Evolutionary conservation across 1,140 invertebrate species (phyloP).

Genomic region (Cydia pomonella): DNA sequence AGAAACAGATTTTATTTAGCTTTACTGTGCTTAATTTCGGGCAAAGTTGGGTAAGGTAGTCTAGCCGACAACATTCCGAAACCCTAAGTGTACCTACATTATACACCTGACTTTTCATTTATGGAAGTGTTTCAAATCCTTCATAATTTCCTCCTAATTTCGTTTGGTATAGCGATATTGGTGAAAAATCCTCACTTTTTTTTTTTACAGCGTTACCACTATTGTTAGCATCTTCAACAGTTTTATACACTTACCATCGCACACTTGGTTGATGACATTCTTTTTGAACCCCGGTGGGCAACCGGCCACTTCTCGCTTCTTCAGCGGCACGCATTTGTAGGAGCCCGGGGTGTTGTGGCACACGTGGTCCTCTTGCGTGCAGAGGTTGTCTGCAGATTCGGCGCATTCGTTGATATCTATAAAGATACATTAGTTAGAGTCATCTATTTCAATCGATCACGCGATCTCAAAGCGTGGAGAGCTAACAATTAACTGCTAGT

Average conservation of each 20-base stretch:
- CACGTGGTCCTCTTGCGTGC: constrained; percentile 82
- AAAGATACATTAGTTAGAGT: constrained; percentile 37
- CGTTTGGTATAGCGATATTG: too few species aligned
- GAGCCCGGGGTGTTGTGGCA: constrained; percentile 83
- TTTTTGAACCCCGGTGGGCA: constrained; percentile 86
- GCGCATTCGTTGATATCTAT: constrained; percentile 87
- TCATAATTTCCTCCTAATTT: not conserved
- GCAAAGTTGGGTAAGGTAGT: too few species aligned
- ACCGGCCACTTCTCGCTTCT: constrained; percentile 62
- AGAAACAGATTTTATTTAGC: too few species aligned
- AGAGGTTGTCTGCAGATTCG: constrained; percentile 80
- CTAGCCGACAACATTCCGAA: not conserved
- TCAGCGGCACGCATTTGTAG: constrained; percentile 78
- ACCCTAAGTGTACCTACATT: not conserved
- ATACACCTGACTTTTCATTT: not conserved
- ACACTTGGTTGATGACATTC: constrained; percentile 83
- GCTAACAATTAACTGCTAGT: too few species aligned
- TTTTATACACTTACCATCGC: constrained; percentile 83
- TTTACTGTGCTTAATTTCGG: too few species aligned
- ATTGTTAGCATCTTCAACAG: too few species aligned
- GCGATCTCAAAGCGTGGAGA: too few species aligned
- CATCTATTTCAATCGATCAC: too few species aligned
- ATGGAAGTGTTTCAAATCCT: too few species aligned
- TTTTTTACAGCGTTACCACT: too few species aligned
- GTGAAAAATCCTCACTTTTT: too few species aligned